Percentiles rank a stretch among this genome's conserved stretches.
Conservation (phyloP, 1,140 invertebrate species). For the Cydia fagiglandana region DNA sequence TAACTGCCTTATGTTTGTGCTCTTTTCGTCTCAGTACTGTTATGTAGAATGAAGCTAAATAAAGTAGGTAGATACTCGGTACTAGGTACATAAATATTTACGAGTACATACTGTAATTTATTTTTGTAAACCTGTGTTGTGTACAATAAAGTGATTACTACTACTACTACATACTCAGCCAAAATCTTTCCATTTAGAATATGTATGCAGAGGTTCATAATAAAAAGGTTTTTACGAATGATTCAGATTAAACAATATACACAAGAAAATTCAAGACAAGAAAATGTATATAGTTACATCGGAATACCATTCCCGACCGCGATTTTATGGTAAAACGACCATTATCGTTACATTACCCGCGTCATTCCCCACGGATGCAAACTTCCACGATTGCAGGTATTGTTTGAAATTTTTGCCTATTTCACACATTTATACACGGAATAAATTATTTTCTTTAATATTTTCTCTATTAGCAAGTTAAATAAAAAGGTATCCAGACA, state of each 20-base stretch:
- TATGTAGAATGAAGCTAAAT: not conserved
- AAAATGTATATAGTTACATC: not conserved
- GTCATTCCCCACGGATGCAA: not conserved
- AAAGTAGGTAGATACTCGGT: no score
- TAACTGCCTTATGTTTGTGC: constrained; percentile 21
- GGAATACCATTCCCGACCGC: not conserved
- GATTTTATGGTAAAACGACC: constrained; percentile 11
- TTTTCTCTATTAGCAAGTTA: not conserved
- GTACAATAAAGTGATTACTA: no score
- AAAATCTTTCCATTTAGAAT: no score
- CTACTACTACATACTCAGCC: no score
- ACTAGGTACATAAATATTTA: no score
- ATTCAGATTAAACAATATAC: not conserved
- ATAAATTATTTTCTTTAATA: not conserved
- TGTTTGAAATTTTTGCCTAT: not conserved
- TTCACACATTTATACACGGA: not conserved
- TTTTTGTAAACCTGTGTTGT: no score
- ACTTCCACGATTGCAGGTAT: not conserved
- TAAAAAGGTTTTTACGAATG: no score
- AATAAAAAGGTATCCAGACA: not conserved
- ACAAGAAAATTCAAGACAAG: not conserved
- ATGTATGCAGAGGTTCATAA: no score
- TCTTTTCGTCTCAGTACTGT: not conserved
- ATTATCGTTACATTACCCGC: not conserved
- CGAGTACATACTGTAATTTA: no score